Base-by-base conservation (phyloP, 2,797 vertebrate species). In the Parauchenoglanis ngamensis region DNA sequence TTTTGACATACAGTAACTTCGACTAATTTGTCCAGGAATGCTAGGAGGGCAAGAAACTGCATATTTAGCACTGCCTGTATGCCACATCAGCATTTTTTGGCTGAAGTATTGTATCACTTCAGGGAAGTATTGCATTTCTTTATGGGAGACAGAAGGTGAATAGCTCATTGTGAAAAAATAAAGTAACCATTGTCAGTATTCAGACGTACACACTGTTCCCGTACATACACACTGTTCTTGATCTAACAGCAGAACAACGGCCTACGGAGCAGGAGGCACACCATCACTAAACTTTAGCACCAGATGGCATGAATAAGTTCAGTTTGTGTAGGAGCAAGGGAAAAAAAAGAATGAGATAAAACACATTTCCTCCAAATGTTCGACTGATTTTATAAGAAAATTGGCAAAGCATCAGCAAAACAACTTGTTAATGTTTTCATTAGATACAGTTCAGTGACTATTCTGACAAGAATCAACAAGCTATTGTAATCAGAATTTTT, bases 241-340 rank as follows among this genome's bases (percentile, higher is more conserved):
- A 67, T 82, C 92, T 87, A 84, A 54, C 83, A 85, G 83, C 86
- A 89, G 78, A 89, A 49, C n/a, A 2, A 46, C 57, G 13, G 77
- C 80, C 57, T 76, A 72, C 54, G 44, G 63, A 85, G 49, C 86
- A 84, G 81, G 83, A 89, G 86, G 81, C 75, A 81, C 84, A 89
- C 91, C 91, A 91, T 88, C 88, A 82, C 67, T 67, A 68, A 89
- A 84, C 76, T 88, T 91, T 83, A 77, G 83, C 87, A 89, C 87
- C 90, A 91, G 92, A 93, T 91, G 89, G 90, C 54, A 83, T 87
- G 86, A 88, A 88, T 86, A 80, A 85, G 85, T 83, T 87, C 52
- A 67, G 81, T 46, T 79, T 89, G 89, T 83, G 90, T 87, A 87
- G 91, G 89, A 88, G 89, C 89, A 70, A 52, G 82, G 63, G 61